Evolutionary conservation across 2,113 vertebrate species (phyloP).

Genomic region (Carassius gibelio): DNA sequence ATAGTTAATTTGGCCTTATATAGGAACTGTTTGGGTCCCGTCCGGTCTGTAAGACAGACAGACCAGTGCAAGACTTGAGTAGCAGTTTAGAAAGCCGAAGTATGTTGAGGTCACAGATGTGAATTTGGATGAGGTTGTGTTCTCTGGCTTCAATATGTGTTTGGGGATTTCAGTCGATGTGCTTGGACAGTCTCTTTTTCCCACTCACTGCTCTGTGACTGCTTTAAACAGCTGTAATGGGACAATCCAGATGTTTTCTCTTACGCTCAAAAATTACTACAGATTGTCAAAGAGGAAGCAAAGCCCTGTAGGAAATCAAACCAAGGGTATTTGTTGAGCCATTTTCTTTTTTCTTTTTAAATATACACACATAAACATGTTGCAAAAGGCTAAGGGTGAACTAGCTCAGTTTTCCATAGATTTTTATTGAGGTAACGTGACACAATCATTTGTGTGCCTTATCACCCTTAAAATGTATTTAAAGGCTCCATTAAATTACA

Average conservation of each 20-base stretch:
- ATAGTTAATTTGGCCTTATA: neutral
- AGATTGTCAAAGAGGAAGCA: conserved; percentile 55
- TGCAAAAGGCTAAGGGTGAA: conserved; percentile 30
- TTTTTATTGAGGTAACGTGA: neutral
- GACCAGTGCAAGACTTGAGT: neutral
- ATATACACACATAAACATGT: neutral
- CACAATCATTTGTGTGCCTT: neutral
- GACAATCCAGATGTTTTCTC: conserved; percentile 72
- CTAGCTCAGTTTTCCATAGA: conserved; percentile 30
- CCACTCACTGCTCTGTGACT: conserved; percentile 44
- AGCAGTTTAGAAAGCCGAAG: neutral
- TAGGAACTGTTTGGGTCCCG: neutral
- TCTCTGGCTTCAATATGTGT: neutral
- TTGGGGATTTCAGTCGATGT: conserved; percentile 46
- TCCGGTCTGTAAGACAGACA: neutral
- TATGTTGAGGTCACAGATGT: conserved; percentile 45
- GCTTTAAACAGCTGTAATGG: conserved; percentile 62
- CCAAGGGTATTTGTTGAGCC: conserved; percentile 63
- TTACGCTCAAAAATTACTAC: conserved; percentile 63
- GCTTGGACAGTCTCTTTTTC: conserved; percentile 10
- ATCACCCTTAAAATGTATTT: neutral
- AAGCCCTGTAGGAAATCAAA: conserved; percentile 56
- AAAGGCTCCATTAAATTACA: neutral
- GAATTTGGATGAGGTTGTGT: conserved; percentile 40
- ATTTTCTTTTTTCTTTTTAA: conserved; percentile 30